phyloP scores from a whole-genome alignment of 2,113 vertebrate genomes.

The Plecotus auritus region DNA sequence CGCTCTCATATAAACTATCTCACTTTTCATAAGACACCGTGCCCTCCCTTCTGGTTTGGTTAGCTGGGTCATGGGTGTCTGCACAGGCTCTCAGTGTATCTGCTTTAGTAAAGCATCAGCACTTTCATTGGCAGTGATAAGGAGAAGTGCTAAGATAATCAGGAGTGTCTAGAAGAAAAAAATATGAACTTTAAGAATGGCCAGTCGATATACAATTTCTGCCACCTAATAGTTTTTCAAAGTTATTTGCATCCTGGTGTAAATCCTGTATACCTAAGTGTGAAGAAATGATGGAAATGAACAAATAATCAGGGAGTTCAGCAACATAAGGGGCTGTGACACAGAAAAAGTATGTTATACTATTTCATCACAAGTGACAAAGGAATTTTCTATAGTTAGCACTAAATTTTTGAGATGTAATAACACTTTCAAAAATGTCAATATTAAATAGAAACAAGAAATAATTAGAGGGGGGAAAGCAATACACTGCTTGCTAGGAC shows the following conservation, averaged over 20 bases:
- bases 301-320: background rate
- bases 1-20: background rate
- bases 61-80: background rate
- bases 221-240: conserved; percentile 3
- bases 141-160: background rate
- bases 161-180: background rate
- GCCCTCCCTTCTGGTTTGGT: background rate
- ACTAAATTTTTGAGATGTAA: background rate
- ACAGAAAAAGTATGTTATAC: background rate
- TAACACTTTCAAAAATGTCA: background rate
- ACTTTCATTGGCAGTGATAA: background rate
- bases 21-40: background rate
- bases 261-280: background rate
- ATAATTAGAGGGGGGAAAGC: background rate
- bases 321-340: background rate
- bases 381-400: background rate
- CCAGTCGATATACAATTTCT: background rate
- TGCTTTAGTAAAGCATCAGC: background rate
- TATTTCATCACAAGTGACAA: background rate
- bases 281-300: background rate
- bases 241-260: background rate
- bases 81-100: accelerated
- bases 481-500: background rate
- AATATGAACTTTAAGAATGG: background rate
- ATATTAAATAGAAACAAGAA: background rate